Evolutionary conservation across 2,797 vertebrate genomes (phyloP).

Genomic region (Orientallactaga sibirica): DNA sequence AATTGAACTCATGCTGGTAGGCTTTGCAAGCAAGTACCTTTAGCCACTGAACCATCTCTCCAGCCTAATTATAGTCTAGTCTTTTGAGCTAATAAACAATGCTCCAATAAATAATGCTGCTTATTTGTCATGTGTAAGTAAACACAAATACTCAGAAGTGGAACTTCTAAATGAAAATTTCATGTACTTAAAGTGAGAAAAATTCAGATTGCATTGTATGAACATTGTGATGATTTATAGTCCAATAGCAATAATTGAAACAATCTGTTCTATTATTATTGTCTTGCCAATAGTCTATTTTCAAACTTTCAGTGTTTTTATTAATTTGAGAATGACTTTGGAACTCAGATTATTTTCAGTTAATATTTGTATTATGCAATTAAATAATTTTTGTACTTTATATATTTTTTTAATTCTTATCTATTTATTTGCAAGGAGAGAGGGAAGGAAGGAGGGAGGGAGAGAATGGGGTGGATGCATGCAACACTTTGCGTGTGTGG

Average conservation of each 20-base stretch:
- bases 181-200: background rate
- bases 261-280: background rate
- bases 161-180: background rate
- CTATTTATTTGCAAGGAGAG: too few species aligned
- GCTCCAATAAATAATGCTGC: background rate
- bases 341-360: background rate
- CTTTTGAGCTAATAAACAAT: background rate
- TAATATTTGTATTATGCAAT: background rate
- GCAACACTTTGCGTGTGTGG: too few species aligned
- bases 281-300: background rate
- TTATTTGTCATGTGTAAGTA: background rate
- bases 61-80: too few species aligned
- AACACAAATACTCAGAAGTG: background rate
- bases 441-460: too few species aligned
- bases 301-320: background rate
- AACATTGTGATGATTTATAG: background rate
- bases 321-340: background rate
- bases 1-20: too few species aligned
- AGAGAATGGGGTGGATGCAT: too few species aligned
- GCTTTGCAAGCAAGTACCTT: too few species aligned
- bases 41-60: too few species aligned
- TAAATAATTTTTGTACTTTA: background rate
- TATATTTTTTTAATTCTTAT: background rate
- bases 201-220: background rate
- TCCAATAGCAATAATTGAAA: background rate